Evolutionary conservation across 2,113 vertebrate species (phyloP).

Genomic region (Diadophis punctatus): DNA sequence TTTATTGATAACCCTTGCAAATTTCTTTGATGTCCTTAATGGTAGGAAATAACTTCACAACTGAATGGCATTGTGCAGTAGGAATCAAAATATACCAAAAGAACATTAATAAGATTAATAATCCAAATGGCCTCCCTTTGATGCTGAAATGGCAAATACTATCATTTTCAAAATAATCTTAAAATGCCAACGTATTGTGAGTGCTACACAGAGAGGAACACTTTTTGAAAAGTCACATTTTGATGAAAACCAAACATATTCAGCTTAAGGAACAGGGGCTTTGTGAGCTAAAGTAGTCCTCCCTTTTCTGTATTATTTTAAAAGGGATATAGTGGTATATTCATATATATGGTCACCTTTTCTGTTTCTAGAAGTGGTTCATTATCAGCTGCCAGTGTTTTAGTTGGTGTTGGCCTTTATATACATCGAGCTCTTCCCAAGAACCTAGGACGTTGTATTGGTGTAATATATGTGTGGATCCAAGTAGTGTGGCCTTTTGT

Average conservation of each 20-base stretch:
- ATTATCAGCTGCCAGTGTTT: neutral
- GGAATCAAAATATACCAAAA: conserved; percentile 45
- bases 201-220: neutral
- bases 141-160: conserved; percentile 36
- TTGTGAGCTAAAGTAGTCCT: neutral
- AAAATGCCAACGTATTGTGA: neutral
- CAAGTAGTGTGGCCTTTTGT: neutral
- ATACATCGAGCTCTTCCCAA: neutral
- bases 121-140: conserved; percentile 45
- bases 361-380: neutral
- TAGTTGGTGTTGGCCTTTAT: neutral
- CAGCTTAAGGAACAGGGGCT: neutral
- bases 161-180: conserved; percentile 12
- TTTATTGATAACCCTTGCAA: conserved; percentile 31
- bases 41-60: conserved; percentile 55
- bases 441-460: neutral
- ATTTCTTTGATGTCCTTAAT: conserved; percentile 53
- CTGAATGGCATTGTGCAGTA: conserved; percentile 38
- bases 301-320: neutral
- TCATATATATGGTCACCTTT: neutral
- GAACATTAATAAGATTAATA: conserved; percentile 29
- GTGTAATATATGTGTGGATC: neutral
- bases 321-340: neutral
- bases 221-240: neutral
- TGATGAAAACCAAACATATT: neutral